Evolutionary conservation across 2,888 invertebrate species (phyloP), one percentile per base, ranked within the genome.

Genomic region (Parnassius mnemosyne): DNA sequence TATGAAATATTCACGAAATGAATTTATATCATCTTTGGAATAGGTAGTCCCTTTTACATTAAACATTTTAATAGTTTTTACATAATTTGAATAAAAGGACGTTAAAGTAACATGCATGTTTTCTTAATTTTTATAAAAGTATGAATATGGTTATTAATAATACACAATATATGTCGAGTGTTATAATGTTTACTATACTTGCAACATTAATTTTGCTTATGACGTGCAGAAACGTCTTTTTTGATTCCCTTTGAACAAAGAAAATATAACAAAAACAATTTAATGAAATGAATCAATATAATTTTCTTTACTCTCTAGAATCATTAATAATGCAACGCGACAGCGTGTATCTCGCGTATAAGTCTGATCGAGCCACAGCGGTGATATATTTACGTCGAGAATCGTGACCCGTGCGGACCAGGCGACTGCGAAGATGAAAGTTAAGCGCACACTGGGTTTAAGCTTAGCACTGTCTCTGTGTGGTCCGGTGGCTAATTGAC

Each of bases 401-500:
- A 62, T 49, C 76, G 77, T 85, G 85, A 85, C 80, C 83, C 84
- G 84, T 78, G 65, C 76, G 79, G 75, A 78, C 79, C 77, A 72
- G 65, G 68, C 66, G 64, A 66, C 72, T 78, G 79, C 46, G 3
- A n/a, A 78, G 80, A 81, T 80, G 81, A 85, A 85, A 86, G 83
- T 73, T 66, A 68, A 70, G 68, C 60, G 69, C 60, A 64, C 67
- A 76, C 70, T 64, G 74, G 69, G 72, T 71, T 75, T 74, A 69
- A 70, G 67, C 72, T 75, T 73, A 71, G 75, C 71, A 70, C 68
- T 70, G 68, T 64, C 69, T 68, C 75, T 79, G 86, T 85, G 87
- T 86, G 87, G 87, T 86, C 85, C 71, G 61, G 66, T 69, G 64
- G 68, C 69, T 71, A 70, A 72, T 72, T 73, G 70, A 66, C 68